Evolutionary conservation across 2,113 vertebrate genomes (phyloP).

Genomic region (Ia io): DNA sequence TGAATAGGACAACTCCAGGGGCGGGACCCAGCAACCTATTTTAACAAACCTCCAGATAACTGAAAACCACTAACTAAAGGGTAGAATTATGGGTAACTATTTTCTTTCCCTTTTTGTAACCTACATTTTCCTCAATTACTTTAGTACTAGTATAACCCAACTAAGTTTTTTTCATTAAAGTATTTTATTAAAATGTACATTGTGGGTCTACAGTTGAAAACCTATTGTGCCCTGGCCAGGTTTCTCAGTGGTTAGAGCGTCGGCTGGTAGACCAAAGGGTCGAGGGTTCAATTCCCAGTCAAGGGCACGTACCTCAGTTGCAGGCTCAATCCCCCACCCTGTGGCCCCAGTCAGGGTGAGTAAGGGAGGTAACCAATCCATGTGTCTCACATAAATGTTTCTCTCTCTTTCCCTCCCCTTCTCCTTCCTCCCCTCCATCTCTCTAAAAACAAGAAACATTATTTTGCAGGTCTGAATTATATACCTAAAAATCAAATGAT

Average conservation of each 20-base stretch:
- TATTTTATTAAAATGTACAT: constrained; percentile 35
- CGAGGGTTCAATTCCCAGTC: too few relatives aligned
- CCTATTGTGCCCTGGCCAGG: background rate
- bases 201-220: constrained; percentile 15
- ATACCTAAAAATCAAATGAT: constrained; percentile 19
- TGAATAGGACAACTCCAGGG: background rate
- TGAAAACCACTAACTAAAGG: constrained; percentile 32
- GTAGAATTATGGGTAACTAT: background rate
- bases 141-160: constrained; percentile 39
- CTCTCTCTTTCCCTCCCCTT: too few relatives aligned
- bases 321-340: too few relatives aligned
- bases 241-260: too few relatives aligned
- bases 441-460: background rate
- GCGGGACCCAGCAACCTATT: background rate
- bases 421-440: too few relatives aligned
- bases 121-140: constrained; percentile 33
- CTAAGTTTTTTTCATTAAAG: constrained; percentile 23
- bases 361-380: too few relatives aligned
- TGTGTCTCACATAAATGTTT: too few relatives aligned
- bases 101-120: constrained; percentile 32
- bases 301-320: too few relatives aligned
- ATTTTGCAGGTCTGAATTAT: background rate
- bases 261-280: too few relatives aligned
- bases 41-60: background rate
- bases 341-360: too few relatives aligned